Evolutionary conservation across 1,140 invertebrate genomes (phyloP).

Genomic region (Dreissena rostriformis): DNA sequence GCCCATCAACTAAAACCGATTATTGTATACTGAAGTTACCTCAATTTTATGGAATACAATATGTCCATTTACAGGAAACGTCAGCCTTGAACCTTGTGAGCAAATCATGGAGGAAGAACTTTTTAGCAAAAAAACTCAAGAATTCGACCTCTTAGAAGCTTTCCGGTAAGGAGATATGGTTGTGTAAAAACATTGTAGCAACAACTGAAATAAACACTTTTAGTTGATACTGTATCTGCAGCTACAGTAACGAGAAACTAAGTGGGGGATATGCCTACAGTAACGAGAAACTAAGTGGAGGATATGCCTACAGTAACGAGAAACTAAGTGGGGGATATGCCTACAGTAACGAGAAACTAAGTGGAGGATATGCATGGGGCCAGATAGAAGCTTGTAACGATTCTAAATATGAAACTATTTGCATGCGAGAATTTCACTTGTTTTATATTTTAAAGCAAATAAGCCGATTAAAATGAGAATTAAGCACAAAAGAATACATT

Average conservation of each 20-base stretch:
- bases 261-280: too few species aligned
- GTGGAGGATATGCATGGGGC: neutral
- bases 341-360: too few species aligned
- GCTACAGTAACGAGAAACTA: neutral
- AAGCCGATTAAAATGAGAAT: too few species aligned
- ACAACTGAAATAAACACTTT: neutral
- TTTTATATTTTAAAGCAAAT: neutral
- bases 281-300: too few species aligned
- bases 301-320: too few species aligned
- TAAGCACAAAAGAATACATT: too few species aligned
- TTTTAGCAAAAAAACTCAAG: neutral
- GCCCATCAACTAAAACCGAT: too few species aligned
- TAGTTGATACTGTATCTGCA: neutral
- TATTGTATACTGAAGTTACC: too few species aligned
- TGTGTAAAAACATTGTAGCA: neutral
- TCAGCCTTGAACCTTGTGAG: constrained; percentile 30
- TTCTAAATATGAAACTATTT: neutral
- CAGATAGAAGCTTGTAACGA: neutral
- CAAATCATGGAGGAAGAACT: constrained; percentile 33
- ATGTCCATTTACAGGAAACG: constrained; percentile 16
- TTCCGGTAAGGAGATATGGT: constrained; percentile 18
- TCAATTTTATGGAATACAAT: neutral
- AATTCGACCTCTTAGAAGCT: constrained; percentile 40
- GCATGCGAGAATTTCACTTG: neutral
- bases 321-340: too few species aligned